phyloP scores from a whole-genome alignment of 2,888 invertebrate species.

The Tetragnatha montana region DNA sequence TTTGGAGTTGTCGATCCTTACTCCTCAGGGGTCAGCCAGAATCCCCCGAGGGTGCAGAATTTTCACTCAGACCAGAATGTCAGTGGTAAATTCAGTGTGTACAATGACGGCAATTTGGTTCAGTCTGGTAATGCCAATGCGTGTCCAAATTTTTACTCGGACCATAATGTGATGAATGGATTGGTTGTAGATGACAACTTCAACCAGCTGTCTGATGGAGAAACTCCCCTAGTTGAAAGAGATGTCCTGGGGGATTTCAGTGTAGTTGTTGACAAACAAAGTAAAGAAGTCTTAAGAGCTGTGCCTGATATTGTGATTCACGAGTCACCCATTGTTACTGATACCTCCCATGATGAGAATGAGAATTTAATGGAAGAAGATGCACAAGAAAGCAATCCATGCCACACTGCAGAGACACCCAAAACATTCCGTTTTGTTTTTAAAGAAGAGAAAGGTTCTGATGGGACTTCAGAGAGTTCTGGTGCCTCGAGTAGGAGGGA shows the following conservation, averaged over 20 bases:
- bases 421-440: slow-evolving; percentile 56
- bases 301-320: slow-evolving; percentile 56
- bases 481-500: neutral
- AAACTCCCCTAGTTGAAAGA: neutral
- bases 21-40: no score
- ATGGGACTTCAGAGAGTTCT: neutral
- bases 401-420: neutral
- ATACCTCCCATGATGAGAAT: slow-evolving; percentile 27
- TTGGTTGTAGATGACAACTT: neutral
- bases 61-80: no score
- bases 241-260: neutral
- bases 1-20: no score
- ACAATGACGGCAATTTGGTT: no score
- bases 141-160: neutral
- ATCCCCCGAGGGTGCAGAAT: no score
- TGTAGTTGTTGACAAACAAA: neutral
- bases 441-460: slow-evolving; percentile 13
- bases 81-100: no score
- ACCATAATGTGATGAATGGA: neutral
- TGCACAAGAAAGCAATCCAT: neutral
- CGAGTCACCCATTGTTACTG: slow-evolving; percentile 26
- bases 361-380: neutral
- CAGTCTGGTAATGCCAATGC: no score
- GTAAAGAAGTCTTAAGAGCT: neutral
- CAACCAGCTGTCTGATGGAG: neutral